Base-by-base conservation (phyloP, 1,140 invertebrate genomes). In the Drosophila mayri region DNA sequence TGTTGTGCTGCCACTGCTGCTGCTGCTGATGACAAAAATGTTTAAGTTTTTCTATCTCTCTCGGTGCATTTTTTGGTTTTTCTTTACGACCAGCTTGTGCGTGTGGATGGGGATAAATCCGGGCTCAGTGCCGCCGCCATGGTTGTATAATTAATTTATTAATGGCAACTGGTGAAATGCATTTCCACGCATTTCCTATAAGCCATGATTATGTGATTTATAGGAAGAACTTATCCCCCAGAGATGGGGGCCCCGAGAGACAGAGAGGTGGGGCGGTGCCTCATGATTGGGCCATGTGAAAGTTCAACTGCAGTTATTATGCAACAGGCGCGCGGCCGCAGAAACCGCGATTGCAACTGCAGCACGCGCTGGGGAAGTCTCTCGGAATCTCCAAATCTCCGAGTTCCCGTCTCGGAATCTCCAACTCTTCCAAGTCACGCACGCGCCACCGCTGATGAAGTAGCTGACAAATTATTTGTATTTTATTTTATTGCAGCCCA, bases 131-230 rank as follows among this genome's bases (percentile, higher is more conserved):
- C 40, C 44, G 50, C 40, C 52, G 55, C 59, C 43, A 44, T 59
- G 67, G 67, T 81, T 85, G 82, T 75, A 75, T 81, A 79, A 81
- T 86, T 81, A 74, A 75, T 81, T 86, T 71, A 58, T 81, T 79
- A 83, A 81, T 86, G 76, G 61, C 80, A 83, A 58, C 43, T 25
- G 54, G 38, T 37, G 54, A 61, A 54, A 50, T 79, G 76, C 76
- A 40, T 16, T 46, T 38, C 52, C 52, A 79, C 76, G 81, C 81
- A 68, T 75, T 82, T 82, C 80, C 80, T 83, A 70, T 46, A 40
- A 64, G 46, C 43, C 59, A 10, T 64, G 75, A 74, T 85, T 80
- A 85, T 78, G 66, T 86, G 82, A 86, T 81, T 85, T 81, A 86
- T 86, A 86, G 82, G 78, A 85, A 86, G 78, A 86, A 81, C 72